Evolutionary conservation across 2,888 invertebrate species (phyloP), one percentile per base, ranked within the genome.

Genomic region (Melolontha melolontha): DNA sequence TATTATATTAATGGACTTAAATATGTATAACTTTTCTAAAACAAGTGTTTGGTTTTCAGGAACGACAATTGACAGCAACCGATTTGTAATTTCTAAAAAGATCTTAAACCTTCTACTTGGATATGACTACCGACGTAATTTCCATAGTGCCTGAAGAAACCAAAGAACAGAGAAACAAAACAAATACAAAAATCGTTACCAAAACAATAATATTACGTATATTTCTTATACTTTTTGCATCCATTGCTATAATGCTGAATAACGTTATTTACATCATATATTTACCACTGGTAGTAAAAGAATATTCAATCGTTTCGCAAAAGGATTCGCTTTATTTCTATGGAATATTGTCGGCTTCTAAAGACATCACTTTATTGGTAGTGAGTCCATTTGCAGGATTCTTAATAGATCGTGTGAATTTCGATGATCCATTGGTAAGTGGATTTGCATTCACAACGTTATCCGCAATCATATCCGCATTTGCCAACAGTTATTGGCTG

Each of bases 401-500:
- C 5, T 16, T 54, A 14, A 40, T 54, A 14, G 54, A 54, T 17
- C 54, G 54, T 5, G 54, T 54, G 8, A 39, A 39, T 16, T 54
- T 16, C 39, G 54, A 40, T 2, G 34, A 54, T 54, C 39, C 54
- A 4, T 10, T 54, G 4, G 7, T 39, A 5, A 11, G 39, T 14
- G 54, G 54, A 39, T 39, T 54, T 16, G 54, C 39, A 6, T 54
- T 54, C 16, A 54, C 39, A 5, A 7, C 16, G 34, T 11, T 54
- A 5, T 54, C 54, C 14, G 39, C 16, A 11, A 16, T 54, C 1
- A 54, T 54, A 10, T 54, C 27, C 12, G 54, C 54, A n/a, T 54
- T 54, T 17, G 54, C 39, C 5, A 34, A 54, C 7, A 54, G 54
- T 14, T 39, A 54, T 10, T 54, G 54, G 54, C 16, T 54, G 16